Percentiles rank a stretch among this genome's conserved stretches.
These are phyloP conservation scores for Baryphthengus martii DNA, from an alignment of 2,113 vertebrate genomes.

Conservation along the genomic window DNA sequence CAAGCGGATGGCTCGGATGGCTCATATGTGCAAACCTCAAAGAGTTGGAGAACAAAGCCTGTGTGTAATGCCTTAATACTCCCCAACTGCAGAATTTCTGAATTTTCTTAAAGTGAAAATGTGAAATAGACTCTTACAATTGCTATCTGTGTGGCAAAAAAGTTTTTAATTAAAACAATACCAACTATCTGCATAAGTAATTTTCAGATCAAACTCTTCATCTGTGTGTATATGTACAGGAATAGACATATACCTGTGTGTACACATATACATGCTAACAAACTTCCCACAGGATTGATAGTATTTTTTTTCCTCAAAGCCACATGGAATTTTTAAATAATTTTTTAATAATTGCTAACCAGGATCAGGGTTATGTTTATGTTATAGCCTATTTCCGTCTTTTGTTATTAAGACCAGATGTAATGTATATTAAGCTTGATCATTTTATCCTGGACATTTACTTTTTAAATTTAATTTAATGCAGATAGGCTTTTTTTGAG, in stretches of 20 bases:
- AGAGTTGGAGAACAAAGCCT: neutral
- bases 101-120: neutral
- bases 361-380: neutral
- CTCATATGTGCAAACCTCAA: conserved; percentile 11
- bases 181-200: neutral
- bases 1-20: conserved; percentile 15
- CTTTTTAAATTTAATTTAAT: conserved; percentile 7
- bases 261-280: neutral
- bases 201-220: neutral
- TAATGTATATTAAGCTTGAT: neutral
- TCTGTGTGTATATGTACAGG: neutral
- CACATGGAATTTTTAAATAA: too few relatives aligned
- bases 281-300: neutral
- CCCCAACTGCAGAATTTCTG: neutral
- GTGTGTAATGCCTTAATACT: neutral
- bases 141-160: neutral
- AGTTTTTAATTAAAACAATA: neutral
- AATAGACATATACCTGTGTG: accelerated
- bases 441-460: neutral
- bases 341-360: too few relatives aligned
- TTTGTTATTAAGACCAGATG: neutral
- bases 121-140: neutral
- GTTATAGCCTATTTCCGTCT: neutral
- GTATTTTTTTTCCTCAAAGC: neutral
- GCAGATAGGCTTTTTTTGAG: neutral